Percentiles rank a stretch among this genome's conserved stretches.
phyloP scores from a whole-genome alignment of 2,797 vertebrate species.

The Sebastes kiyomatsui region DNA sequence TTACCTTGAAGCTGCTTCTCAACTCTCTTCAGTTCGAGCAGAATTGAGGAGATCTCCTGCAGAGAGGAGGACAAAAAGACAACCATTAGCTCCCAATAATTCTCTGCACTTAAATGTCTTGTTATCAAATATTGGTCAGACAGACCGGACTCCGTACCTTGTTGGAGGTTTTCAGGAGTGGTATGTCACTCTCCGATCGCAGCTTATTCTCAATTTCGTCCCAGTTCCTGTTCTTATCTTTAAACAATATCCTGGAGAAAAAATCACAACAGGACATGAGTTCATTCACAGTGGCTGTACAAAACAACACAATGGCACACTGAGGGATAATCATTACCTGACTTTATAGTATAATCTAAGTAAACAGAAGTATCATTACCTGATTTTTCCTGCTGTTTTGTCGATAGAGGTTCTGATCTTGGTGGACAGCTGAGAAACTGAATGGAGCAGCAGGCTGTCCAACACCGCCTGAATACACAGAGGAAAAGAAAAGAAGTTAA shows the following conservation, averaged over 20 bases:
- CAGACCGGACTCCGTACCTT: constrained; percentile 82
- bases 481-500: background rate
- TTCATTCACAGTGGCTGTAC: background rate
- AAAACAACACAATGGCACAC: background rate
- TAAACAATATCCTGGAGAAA: constrained; percentile 92
- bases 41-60: constrained; percentile 96
- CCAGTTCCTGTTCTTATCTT: constrained; percentile 98
- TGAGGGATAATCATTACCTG: background rate
- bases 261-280: background rate
- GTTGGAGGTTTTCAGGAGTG: constrained; percentile 95
- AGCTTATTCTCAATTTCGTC: constrained; percentile 96
- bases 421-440: constrained; percentile 95
- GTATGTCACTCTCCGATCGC: constrained; percentile 91
- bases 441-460: constrained; percentile 94
- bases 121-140: background rate
- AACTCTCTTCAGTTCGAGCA: constrained; percentile 94
- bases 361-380: constrained; percentile 74
- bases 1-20: constrained; percentile 98
- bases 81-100: background rate
- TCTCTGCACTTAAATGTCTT: background rate
- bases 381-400: constrained; percentile 97
- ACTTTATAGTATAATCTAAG: background rate
- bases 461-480: constrained; percentile 88
- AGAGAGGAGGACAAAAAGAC: background rate
- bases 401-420: constrained; percentile 96